Percentiles rank a stretch among this genome's conserved stretches.
Evolutionary conservation across 2,113 vertebrate species (phyloP).

Genomic region (Saimiri boliviensis): DNA sequence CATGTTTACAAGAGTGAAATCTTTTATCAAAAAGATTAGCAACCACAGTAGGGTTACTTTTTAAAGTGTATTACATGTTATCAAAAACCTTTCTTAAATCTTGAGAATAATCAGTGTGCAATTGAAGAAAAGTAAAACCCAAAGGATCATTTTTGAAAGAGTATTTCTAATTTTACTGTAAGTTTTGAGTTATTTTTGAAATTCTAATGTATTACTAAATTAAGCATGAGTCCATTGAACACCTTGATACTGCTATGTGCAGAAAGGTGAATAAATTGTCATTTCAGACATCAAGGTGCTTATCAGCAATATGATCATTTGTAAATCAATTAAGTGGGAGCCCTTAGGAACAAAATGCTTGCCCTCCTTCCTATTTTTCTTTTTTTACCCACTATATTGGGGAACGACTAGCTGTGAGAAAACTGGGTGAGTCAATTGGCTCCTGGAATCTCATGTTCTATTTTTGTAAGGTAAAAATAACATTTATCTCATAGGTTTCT

Average conservation of each 20-base stretch:
- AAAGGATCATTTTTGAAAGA: not conserved
- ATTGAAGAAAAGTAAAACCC: not conserved
- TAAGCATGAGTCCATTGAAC: not conserved
- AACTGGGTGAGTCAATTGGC: not conserved
- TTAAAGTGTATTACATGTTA: not conserved
- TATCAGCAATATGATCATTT: not conserved
- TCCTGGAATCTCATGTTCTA: not conserved
- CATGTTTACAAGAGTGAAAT: not conserved
- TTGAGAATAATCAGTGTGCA: not conserved
- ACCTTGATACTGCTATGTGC: no score
- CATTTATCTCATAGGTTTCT: not conserved
- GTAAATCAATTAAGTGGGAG: not conserved
- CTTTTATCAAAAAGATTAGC: not conserved
- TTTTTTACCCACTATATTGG: not conserved
- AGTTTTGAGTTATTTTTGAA: not conserved
- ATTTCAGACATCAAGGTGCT: not conserved
- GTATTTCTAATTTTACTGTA: not conserved
- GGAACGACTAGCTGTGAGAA: not conserved
- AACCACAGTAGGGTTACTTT: not conserved
- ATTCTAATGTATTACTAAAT: not conserved
- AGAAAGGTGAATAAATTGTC: not conserved
- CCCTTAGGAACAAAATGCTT: not conserved
- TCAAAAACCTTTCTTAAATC: not conserved
- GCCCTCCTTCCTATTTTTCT: not conserved
- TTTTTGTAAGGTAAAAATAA: not conserved